Evolutionary conservation across 1,140 invertebrate species (phyloP).

Genomic region (Luehdorfia chinensis): DNA sequence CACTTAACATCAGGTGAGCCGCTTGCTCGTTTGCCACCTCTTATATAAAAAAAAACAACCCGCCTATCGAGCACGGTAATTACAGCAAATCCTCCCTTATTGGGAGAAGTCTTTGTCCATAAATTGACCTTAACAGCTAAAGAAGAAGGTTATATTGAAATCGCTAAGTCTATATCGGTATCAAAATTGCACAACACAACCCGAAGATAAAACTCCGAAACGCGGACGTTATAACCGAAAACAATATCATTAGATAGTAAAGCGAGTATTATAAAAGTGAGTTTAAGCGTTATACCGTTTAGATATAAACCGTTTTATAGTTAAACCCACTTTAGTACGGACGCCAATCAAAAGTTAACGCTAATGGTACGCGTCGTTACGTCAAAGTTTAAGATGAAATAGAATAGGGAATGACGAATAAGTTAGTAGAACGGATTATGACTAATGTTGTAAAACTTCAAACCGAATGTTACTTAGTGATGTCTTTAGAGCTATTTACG

Average conservation of each 20-base stretch:
- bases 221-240: neutral
- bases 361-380: conserved; percentile 15
- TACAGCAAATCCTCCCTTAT: no score
- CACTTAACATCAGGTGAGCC: no score
- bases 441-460: neutral
- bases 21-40: no score
- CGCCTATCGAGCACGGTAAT: no score
- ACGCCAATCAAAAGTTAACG: conserved; percentile 17
- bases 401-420: conserved; percentile 14
- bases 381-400: conserved; percentile 12
- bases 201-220: neutral
- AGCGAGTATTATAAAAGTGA: conserved; percentile 12
- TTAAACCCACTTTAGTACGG: conserved; percentile 7
- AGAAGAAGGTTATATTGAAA: no score
- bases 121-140: no score
- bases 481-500: neutral
- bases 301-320: conserved; percentile 14
- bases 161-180: no score
- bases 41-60: no score
- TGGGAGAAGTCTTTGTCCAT: no score
- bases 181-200: no score
- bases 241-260: conserved; percentile 9
- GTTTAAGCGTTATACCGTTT: conserved; percentile 6
- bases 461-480: neutral
- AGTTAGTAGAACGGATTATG: neutral